Evolutionary conservation across 2,888 invertebrate genomes (phyloP).

Genomic region (Caenorhabditis imperialis): DNA sequence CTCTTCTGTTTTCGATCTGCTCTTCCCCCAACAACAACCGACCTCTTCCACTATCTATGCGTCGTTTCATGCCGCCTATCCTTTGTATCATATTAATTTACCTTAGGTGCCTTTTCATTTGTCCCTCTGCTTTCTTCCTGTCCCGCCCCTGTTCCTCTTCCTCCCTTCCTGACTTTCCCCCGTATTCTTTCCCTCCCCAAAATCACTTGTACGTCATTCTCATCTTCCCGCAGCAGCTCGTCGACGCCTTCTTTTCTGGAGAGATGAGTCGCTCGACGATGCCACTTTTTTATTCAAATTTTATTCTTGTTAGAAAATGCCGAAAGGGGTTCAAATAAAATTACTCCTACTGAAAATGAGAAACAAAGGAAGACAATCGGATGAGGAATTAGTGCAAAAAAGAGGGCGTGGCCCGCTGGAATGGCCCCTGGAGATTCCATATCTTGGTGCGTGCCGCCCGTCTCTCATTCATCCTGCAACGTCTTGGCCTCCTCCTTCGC

Average conservation of each 20-base stretch:
- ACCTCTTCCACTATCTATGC: constrained; percentile 8
- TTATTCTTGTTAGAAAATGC: constrained; percentile 48
- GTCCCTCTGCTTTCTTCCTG: constrained; percentile 22
- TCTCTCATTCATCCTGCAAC: constrained; percentile 14
- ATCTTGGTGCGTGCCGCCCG: constrained; percentile 28
- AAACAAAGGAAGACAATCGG: not conserved
- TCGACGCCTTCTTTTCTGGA: constrained; percentile 7
- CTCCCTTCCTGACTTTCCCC: constrained; percentile 17
- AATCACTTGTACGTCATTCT: constrained; percentile 45
- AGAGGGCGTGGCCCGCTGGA: constrained; percentile 17
- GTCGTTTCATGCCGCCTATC: constrained; percentile 24
- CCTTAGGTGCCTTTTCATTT: constrained; percentile 44
- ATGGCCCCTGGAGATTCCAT: constrained; percentile 52
- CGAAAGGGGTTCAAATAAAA: constrained; percentile 38
- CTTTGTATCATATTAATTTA: constrained; percentile 51
- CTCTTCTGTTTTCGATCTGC: not conserved
- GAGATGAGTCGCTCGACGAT: constrained; percentile 10
- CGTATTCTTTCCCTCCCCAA: constrained; percentile 16
- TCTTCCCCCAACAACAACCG: constrained; percentile 8
- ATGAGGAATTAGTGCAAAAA: constrained; percentile 28
- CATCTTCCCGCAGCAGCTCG: not conserved
- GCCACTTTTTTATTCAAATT: constrained; percentile 35
- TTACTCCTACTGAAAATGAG: constrained; percentile 28
- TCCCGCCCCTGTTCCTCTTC: constrained; percentile 14
- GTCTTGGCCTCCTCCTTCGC: not conserved